Evolutionary conservation across 2,797 vertebrate species (phyloP), one percentile per base, ranked within the genome.

Genomic region (Sciurus vulgaris): DNA sequence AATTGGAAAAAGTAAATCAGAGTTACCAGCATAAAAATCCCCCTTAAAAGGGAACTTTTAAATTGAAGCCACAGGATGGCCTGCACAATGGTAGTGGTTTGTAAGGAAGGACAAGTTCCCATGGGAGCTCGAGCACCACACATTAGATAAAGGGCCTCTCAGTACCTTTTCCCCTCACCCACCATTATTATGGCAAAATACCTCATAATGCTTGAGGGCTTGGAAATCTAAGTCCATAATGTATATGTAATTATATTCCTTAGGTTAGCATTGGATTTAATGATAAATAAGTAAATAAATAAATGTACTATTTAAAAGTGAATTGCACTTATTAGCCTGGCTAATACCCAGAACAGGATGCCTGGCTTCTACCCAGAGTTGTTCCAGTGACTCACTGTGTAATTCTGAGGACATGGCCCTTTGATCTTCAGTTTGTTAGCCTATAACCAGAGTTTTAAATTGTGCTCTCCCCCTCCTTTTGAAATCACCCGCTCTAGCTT

Each of bases 371-470:
- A 93, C 65, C 95, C 90, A 78, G 59, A 95, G 82, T 81, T 96
- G 95, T 97, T 93, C 96, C 88, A 95, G 94, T 94, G 95, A 97
- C 96, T 95, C 89, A 92, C 93, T 93, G 20, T 96, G 84, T 94
- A 93, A 96, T 95, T 96, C 95, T 92, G 89, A 95, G 90, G 95
- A 83, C 73, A 77, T 7, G 49, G 86, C 49, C 89, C 94, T 97
- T 97, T 97, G 96, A 97, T 95, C 95, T 97, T 94, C 73, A 86
- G 70, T 89, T 96, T 78, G 93, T 95, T 91, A 81, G 87, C 56
- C 76, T 92, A 97, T 76, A 97, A 97, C 82, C 92, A 92, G 59
- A 89, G 79, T 86, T 96, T 96, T 96, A 96, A 96, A 91, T 70
- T 92, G 89, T 91, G 79, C 35, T 24, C 15, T 67, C 56, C 77